Evolutionary conservation across 37 sponge, comb jelly and placozoan species (phyloP).

Genomic region (Lycopodina hypogea): DNA sequence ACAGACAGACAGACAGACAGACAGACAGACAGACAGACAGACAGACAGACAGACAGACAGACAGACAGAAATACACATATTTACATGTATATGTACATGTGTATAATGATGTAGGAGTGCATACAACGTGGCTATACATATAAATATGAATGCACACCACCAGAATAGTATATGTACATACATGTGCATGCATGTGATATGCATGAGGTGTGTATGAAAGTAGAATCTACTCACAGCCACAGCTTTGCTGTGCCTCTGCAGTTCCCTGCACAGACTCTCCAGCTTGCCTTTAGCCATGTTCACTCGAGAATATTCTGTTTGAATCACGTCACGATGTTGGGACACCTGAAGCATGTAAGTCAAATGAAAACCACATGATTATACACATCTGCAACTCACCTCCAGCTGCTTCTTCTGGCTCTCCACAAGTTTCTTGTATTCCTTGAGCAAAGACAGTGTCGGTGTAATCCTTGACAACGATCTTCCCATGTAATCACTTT

Average conservation of each 20-base stretch:
- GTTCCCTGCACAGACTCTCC: conserved; percentile 91
- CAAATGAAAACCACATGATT: no score
- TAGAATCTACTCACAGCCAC: conserved; percentile 71
- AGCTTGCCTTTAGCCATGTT: conserved; percentile 86
- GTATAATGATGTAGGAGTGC: no score
- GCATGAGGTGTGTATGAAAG: background rate
- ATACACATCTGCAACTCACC: conserved; percentile 13
- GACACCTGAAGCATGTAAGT: conserved; percentile 60
- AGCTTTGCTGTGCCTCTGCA: conserved; percentile 92
- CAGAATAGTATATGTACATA: no score
- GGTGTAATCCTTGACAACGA: conserved; percentile 22
- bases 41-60: no score
- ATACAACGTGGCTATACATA: no score
- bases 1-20: no score
- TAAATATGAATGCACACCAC: no score
- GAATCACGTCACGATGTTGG: conserved; percentile 79
- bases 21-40: no score
- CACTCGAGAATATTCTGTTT: conserved; percentile 68
- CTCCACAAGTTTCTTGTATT: conserved; percentile 68
- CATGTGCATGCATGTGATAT: no score
- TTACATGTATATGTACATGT: conserved; percentile 92
- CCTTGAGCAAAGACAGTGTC: conserved; percentile 44
- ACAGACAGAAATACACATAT: no score
- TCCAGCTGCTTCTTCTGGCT: conserved; percentile 65
- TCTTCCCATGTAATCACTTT: conserved; percentile 30